Evolutionary conservation across 1,140 invertebrate species (phyloP), one percentile per base, ranked within the genome.

Genomic region (Chionoecetes opilio): DNA sequence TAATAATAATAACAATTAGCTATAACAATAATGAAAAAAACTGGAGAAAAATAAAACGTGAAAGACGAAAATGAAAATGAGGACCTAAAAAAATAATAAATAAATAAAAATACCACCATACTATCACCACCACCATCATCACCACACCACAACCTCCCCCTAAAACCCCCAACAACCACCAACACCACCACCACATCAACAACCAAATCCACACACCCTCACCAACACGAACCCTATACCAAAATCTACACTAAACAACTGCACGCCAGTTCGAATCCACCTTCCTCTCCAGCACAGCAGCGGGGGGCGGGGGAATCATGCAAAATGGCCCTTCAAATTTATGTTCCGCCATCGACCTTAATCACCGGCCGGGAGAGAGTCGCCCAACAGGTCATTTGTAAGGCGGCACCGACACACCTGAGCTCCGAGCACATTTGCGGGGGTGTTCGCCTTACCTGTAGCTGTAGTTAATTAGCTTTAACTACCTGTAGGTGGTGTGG

Each of bases 311-410:
- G n/a, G 21, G 63, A 26, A 75, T 75, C 63, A 75, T 75, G 63
- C 63, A 75, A 75, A 75, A 75, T 75, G 63, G 63, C 63, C 63
- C 63, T 75, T 75, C 63, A 75, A 75, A 75, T 75, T 75, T 75
- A 75, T 75, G 63, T 75, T n/a, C 63, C 63, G 1, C 63, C 63
- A 75, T 75, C 63, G 63, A 8, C 63, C 63, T 75, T 75, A 75
- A 75, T 75, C 63, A 75, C 63, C 63, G 63, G 21, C n/a, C n/a
- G 63, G n/a, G 63, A 26, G 63, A 75, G 63, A 75, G 63, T 75
- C 63, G 63, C 63, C 63, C 63, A 75, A 75, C 63, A 75, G 63
- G 63, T 75, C 63, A 75, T 75, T 75, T 75, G 63, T 75, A 75
- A 75, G 63, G 63, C 63, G 21, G 9, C 63, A 75, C 63, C 63